phyloP scores from a whole-genome alignment of 1,140 invertebrate genomes.

The Drosophila virilis region DNA sequence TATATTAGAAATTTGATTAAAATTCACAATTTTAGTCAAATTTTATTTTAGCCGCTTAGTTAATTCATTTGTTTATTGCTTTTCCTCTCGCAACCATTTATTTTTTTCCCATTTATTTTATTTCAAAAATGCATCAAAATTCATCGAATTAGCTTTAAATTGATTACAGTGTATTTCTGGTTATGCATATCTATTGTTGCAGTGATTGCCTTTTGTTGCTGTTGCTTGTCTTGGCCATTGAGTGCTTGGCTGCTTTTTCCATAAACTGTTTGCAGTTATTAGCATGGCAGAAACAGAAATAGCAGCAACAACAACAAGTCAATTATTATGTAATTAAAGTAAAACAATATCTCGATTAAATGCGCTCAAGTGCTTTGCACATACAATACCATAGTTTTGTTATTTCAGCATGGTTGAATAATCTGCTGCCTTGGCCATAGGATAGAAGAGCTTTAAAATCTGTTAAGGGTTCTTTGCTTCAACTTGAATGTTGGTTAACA shows the following conservation, averaged over 20 bases:
- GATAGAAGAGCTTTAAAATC: conserved; percentile 10
- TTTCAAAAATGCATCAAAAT: too few species aligned
- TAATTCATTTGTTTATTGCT: too few species aligned
- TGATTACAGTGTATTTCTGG: conserved; percentile 12
- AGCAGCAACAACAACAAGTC: conserved; percentile 44
- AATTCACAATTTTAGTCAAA: too few species aligned
- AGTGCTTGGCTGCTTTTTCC: conserved; percentile 30
- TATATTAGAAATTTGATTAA: too few species aligned
- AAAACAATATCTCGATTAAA: conserved; percentile 71
- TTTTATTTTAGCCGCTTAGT: too few species aligned
- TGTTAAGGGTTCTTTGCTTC: background rate
- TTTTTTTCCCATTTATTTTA: too few species aligned
- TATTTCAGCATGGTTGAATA: conserved; percentile 31
- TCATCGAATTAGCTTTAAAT: background rate
- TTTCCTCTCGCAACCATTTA: too few species aligned
- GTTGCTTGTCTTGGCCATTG: conserved; percentile 24
- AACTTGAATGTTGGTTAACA: conserved; percentile 5
- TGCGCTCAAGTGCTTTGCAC: conserved; percentile 55
- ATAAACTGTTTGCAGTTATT: conserved; percentile 73
- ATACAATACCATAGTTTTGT: conserved; percentile 9
- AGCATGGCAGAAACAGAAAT: conserved; percentile 30
- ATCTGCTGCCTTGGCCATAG: background rate
- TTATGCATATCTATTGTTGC: conserved; percentile 26
- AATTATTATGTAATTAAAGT: conserved; percentile 82
- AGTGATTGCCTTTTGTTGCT: conserved; percentile 28